Evolutionary conservation across 2,797 vertebrate species (phyloP), one percentile per base, ranked within the genome.

Genomic region (Helostoma temminkii): DNA sequence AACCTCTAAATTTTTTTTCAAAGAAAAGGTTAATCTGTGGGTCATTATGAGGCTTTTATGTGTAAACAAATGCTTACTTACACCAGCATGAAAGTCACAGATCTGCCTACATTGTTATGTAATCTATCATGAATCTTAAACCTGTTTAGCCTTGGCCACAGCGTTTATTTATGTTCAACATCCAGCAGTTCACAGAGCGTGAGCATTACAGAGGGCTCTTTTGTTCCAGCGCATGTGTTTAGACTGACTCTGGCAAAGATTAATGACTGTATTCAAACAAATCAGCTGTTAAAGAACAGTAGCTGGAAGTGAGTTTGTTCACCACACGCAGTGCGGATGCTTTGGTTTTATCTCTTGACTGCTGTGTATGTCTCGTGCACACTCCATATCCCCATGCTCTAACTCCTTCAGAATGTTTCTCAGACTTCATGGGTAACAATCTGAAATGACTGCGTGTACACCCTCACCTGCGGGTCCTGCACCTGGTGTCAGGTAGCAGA

Each of bases 401-500:
- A 4, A 24, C 14, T 26, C 6, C 32, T 9, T 32, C 32, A 26
- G 14, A 36, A 47, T 39, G 6, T 39, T 24, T 61, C 41, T 54
- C 15, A 43, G 15, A 66, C 60, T 58, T 61, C 36, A 11, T 82
- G 94, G 93, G 92, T 87, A n/a, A 87, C 84, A 0, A 25, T 94
- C 8, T 92, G 89, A 54, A 80, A 81, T 0, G 92, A 94, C 86
- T 90, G 83, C 0, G 47, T 92, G 48, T 78, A 82, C 1, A 25
- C 85, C 26, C 88, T 18, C 73, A 92, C 57, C 89, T 94, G 92
- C 6, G 49, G 63, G 9, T 82, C 92, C 3, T 94, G 93, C 76
- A 83, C 74, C 62, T 93, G 91, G 90, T 92, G 92, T 60, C 93
- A 93, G 74, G 83, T 93, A 6, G 76, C 91, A 0, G 87, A 91